These are phyloP conservation scores for Paguma larvata DNA, from an alignment of 2,797 vertebrate species.

Conservation along the genomic window DNA sequence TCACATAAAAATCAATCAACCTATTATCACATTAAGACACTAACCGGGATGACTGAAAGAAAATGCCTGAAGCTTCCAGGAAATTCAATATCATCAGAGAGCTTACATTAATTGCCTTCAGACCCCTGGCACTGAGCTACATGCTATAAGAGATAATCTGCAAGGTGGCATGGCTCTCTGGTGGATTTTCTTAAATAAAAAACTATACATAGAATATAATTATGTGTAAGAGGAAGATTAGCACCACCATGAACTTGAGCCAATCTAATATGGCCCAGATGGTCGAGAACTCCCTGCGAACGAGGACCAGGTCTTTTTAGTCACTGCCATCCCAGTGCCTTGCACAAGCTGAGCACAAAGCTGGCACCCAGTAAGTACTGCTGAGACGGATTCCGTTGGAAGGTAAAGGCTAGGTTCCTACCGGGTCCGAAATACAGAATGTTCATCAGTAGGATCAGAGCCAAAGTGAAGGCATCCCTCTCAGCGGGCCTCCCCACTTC, in stretches of 20 bases:
- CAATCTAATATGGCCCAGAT: constrained; percentile 35
- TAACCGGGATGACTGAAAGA: constrained; percentile 62
- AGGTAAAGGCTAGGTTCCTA: not conserved
- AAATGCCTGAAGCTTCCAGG: constrained; percentile 65
- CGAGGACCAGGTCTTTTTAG: not conserved
- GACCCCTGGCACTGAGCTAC: constrained; percentile 44
- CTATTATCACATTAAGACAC: constrained; percentile 67
- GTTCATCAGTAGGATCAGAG: not conserved
- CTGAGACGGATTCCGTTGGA: not conserved
- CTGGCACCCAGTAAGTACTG: not conserved
- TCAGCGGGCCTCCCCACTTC: not conserved
- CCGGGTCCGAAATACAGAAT: not conserved
- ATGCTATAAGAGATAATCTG: constrained; percentile 57
- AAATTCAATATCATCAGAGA: constrained; percentile 71
- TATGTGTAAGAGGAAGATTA: constrained; percentile 61
- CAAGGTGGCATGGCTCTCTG: constrained; percentile 63
- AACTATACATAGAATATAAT: constrained; percentile 63
- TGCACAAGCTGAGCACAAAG: not conserved
- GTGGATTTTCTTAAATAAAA: constrained; percentile 70
- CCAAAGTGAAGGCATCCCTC: not conserved
- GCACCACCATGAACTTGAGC: constrained; percentile 46
- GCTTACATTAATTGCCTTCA: constrained; percentile 68
- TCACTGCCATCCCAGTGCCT: not conserved
- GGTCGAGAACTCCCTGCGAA: not conserved
- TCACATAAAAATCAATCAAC: constrained; percentile 77